Evolutionary conservation across 2,888 invertebrate genomes (phyloP).

Genomic region (Xanthostigma xanthostigma): DNA sequence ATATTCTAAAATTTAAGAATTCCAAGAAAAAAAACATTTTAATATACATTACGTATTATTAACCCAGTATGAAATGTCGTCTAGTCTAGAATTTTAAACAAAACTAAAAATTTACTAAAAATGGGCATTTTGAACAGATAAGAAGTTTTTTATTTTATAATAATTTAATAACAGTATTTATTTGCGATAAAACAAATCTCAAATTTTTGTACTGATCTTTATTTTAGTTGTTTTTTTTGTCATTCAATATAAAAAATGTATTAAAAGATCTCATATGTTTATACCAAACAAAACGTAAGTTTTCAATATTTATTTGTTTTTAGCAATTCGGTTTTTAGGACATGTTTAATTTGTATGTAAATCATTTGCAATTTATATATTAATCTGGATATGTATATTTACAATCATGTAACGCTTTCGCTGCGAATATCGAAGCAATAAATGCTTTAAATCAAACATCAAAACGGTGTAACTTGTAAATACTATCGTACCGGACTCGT

Average conservation of each 20-base stretch:
- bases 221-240: background rate
- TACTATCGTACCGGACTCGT: too few relatives aligned
- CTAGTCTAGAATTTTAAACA: slow-evolving; percentile 8
- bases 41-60: slow-evolving; percentile 1
- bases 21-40: slow-evolving; percentile 4
- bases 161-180: slow-evolving; percentile 3
- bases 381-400: too few relatives aligned
- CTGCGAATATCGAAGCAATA: too few relatives aligned
- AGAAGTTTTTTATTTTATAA: slow-evolving; percentile 1
- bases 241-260: slow-evolving; percentile 7
- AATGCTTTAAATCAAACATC: too few relatives aligned
- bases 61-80: slow-evolving; percentile 4
- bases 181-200: background rate
- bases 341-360: too few relatives aligned
- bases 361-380: too few relatives aligned
- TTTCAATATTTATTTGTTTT: too few relatives aligned
- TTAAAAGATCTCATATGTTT: slow-evolving; percentile 11
- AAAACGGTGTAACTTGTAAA: too few relatives aligned
- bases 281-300: slow-evolving; percentile 8
- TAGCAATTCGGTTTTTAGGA: too few relatives aligned
- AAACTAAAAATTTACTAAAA: slow-evolving; percentile 2
- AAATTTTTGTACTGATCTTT: background rate
- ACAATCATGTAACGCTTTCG: too few relatives aligned
- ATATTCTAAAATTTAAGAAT: slow-evolving; percentile 2
- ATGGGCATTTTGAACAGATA: slow-evolving; percentile 6